Evolutionary conservation across 1,140 invertebrate genomes (phyloP), one percentile per base, ranked within the genome.

Genomic region (Ooceraea biroi): DNA sequence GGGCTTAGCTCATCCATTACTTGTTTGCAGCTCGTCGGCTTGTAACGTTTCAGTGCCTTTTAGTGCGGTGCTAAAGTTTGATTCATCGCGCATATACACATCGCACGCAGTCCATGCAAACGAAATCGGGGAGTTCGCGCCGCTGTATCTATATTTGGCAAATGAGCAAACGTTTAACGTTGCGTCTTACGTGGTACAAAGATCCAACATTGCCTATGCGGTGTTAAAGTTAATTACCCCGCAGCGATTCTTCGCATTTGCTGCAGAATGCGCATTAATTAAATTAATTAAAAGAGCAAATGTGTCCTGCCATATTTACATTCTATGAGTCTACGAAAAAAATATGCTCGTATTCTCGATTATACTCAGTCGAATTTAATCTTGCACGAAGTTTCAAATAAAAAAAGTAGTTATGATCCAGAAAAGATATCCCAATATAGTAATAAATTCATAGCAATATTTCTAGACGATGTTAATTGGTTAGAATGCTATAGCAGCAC

Each of bases 51-150:
- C 65, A 77, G 60, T 77, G 14, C 14, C 60, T 65, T 77, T 77
- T 77, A 77, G 27, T 36, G 22, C 19, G 46, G 48, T 77, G 46
- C 73, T 76, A 65, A 76, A 65, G 44, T 77, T 77, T 77, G 73
- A 77, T 77, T 77, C 60, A 77, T 77, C 12, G 27, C 27, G 5
- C 61, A 1, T 65, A 65, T 27, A 7, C 61, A 1, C 36, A 65
- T 19, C 61, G 30, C 7, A 7, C 17, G 41, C n/a, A 30, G 44
- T 76, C 73, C 50, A 48, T 48, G 57, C 44, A 76, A 65, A 48
- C 44, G 25, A 76, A 76, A 76, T 63, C 41, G 57, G 57, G n/a
- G 60, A 77, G 14, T 65, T 65, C 12, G 58, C 27, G 36, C 19
- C 19, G 14, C 44, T 17, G 44, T 77, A 52, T 36, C 36, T 7